Evolutionary conservation across 2,888 invertebrate species (phyloP), one percentile per base, ranked within the genome.

Genomic region (Oeneis ivallda): DNA sequence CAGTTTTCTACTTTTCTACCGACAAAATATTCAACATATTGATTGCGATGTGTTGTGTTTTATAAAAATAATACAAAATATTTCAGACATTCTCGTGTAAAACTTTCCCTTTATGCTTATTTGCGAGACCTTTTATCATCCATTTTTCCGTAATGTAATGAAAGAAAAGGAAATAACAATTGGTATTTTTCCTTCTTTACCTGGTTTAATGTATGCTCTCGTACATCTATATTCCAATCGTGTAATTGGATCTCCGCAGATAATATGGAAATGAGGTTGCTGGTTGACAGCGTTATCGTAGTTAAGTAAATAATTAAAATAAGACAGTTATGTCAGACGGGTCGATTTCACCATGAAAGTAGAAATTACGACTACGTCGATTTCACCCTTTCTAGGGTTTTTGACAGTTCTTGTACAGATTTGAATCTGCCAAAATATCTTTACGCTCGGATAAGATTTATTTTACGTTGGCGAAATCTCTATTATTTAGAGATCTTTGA

Each of bases 211-310:
- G 45, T 15, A 47, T 47, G 45, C 45, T 13, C 7, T 15, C 17
- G 15, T 47, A 15, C 5, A 26, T 26, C n/a, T n/a, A n/a, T 45
- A 13, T 13, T 47, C 45, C 52, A n/a, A 13, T 52, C 11, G 49
- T 49, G 32, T 52, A 52, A 52, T 52, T 52, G 32, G 52, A 32
- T 11, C 52, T 34, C 11, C 32, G 32, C 52, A 13, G 17, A 26
- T 32, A 13, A 11, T 49, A 49, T 26, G 49, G 11, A 41, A 41
- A 41, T 13, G 5, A 13, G 5, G 41, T 41, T 13, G 13, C 41
- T 13, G 26, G 26, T 26, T 37, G 37, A 37, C 9, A 37, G 9
- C 37, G 37, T 37, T 37, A 37, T 37, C 9, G 37, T 7, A 37
- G 37, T 5, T 8, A 37, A 8, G 37, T 37, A 37, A 37, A 37